Conservation (phyloP, 1,140 invertebrate genomes). For the Drosophila santomea region DNA sequence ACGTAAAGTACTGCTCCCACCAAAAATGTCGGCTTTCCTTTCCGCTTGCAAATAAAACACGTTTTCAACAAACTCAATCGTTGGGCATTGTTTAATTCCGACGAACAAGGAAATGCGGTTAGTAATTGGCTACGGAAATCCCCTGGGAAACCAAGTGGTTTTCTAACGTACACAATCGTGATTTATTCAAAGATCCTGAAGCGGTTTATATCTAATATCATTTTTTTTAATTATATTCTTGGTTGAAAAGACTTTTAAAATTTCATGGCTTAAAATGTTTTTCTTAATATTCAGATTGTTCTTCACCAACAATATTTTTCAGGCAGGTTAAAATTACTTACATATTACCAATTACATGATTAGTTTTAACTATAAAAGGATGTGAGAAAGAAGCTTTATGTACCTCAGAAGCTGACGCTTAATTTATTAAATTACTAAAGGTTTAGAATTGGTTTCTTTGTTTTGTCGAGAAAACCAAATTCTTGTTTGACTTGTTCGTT, state of each 20-base stretch:
- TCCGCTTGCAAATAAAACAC: constrained; percentile 32
- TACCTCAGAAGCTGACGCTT: background rate
- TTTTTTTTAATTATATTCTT: background rate
- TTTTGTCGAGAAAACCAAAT: constrained; percentile 7
- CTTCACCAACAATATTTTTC: background rate
- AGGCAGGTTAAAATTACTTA: background rate
- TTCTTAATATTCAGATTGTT: background rate
- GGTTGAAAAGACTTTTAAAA: background rate
- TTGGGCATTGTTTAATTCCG: constrained; percentile 39
- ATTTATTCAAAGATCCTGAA: constrained; percentile 19
- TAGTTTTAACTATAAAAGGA: background rate
- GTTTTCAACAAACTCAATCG: constrained; percentile 34
- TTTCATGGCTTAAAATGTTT: too few relatives aligned
- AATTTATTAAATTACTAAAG: background rate
- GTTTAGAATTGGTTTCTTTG: background rate
- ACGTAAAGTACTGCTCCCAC: constrained; percentile 18
- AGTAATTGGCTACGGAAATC: constrained; percentile 23
- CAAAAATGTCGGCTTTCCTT: constrained; percentile 34
- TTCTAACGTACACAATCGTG: constrained; percentile 6
- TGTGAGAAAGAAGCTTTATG: background rate
- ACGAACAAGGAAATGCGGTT: constrained; percentile 58
- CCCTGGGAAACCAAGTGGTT: constrained; percentile 5
- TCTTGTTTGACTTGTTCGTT: background rate
- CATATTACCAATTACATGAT: background rate
- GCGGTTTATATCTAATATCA: background rate